phyloP scores from a whole-genome alignment of 2,797 vertebrate species.

The Limnodromus scolopaceus region DNA sequence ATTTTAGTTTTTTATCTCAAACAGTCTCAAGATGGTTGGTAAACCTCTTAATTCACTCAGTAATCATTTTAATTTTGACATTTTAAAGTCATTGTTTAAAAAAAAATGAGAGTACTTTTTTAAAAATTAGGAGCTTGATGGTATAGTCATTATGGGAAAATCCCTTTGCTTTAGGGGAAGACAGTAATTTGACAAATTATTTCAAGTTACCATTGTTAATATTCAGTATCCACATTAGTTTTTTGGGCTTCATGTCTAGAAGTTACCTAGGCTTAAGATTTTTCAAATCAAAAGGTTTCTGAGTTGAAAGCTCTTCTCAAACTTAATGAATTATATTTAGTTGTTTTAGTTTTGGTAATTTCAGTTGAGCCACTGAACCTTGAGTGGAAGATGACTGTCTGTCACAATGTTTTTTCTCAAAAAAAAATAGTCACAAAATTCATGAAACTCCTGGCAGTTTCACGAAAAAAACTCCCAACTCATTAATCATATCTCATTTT shows the following conservation, averaged over 20 bases:
- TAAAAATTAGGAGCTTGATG: background rate
- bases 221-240: background rate
- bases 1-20: background rate
- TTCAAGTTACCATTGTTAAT: constrained; percentile 25
- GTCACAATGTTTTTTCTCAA: background rate
- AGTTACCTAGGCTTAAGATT: background rate
- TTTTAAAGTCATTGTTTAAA: background rate
- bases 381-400: background rate
- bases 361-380: background rate
- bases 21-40: background rate
- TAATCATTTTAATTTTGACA: background rate
- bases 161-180: background rate
- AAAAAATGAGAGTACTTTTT: background rate
- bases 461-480: background rate
- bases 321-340: background rate
- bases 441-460: background rate
- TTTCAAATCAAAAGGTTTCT: background rate
- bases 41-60: background rate
- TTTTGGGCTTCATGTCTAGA: background rate
- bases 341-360: background rate
- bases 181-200: background rate
- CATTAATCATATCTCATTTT: constrained; percentile 12
- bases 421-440: background rate
- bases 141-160: background rate
- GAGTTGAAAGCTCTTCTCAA: background rate